Evolutionary conservation across 2,888 invertebrate species (phyloP).

Genomic region (Morpho achilles): DNA sequence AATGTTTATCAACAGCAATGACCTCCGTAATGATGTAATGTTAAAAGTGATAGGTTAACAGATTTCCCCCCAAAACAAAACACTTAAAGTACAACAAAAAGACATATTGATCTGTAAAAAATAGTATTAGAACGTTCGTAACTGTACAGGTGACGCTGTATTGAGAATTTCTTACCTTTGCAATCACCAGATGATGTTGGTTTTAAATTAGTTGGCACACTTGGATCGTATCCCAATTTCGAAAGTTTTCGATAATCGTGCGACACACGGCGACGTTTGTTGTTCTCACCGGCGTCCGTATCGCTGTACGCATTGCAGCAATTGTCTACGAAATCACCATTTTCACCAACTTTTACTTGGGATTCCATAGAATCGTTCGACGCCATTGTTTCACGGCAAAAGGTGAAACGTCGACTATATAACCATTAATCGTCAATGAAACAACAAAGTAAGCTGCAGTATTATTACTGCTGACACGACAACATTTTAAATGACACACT

Average conservation of each 20-base stretch:
- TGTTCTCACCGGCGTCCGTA: slow-evolving; percentile 60
- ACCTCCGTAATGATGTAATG: slow-evolving; percentile 74
- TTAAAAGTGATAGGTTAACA: slow-evolving; percentile 61
- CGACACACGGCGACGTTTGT: slow-evolving; percentile 66
- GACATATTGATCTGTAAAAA: background rate
- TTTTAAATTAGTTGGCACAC: slow-evolving; percentile 64
- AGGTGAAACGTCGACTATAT: slow-evolving; percentile 50
- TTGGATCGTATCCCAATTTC: slow-evolving; percentile 69
- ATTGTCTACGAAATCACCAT: slow-evolving; percentile 53
- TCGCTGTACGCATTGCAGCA: slow-evolving; percentile 50
- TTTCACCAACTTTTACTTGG: slow-evolving; percentile 70
- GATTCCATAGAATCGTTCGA: slow-evolving; percentile 64
- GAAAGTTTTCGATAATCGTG: slow-evolving; percentile 69
- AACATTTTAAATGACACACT: slow-evolving; percentile 41
- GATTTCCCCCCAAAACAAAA: slow-evolving; percentile 70
- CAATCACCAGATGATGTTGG: slow-evolving; percentile 52
- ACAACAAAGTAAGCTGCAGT: slow-evolving; percentile 44
- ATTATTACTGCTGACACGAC: slow-evolving; percentile 42
- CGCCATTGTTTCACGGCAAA: slow-evolving; percentile 71
- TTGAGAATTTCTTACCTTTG: slow-evolving; percentile 51
- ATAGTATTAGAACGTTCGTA: slow-evolving; percentile 7
- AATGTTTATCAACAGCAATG: slow-evolving; percentile 74
- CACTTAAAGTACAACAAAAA: slow-evolving; percentile 14
- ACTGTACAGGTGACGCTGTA: slow-evolving; percentile 12
- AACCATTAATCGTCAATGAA: slow-evolving; percentile 55